Evolutionary conservation across 2,113 vertebrate genomes (phyloP), one percentile per base, ranked within the genome.

Genomic region (Engraulis encrasicolus): DNA sequence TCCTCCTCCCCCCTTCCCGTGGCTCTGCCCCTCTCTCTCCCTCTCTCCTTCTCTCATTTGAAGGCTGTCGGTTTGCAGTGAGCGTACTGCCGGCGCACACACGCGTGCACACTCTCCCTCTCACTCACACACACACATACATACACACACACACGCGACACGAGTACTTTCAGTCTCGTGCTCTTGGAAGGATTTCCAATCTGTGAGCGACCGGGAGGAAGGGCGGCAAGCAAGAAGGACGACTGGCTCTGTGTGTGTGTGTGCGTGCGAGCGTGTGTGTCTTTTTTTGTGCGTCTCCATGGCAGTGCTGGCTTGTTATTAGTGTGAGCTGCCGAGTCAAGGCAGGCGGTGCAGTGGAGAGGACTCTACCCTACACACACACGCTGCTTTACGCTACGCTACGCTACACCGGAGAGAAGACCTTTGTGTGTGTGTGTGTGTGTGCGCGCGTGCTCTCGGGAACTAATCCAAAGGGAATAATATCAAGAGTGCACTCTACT

Each of bases 301-400:
- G 85, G 74, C 36, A 66, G 54, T 50, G 79, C 78, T 71, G 74
- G 79, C 38, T 78, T 84, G 38, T 78, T 82, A 37, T 66, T 27
- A 34, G 82, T 37, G 37, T 49, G 17, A 45, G 54, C 19, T 6
- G n/a, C n/a, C n/a, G 27, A 71, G 34, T n/a, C 40, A 45, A 45
- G 40, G 40, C 9, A 9, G 78, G 7, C 23, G n/a, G 78, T 80
- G 50, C 6, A 31, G 34, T 34, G 2, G 23, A 23, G 58, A 74
- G 66, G 66, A n/a, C n/a, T n/a, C 23, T 27, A 31, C 23, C 27
- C 17, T 2, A 23, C 61, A 11, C 23, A 71, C 12, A n/a, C n/a
- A n/a, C n/a, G n/a, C n/a, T n/a, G n/a, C n/a, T n/a, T n/a, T n/a
- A n/a, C n/a, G n/a, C n/a, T n/a, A n/a, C n/a, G n/a, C 23, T 27